Evolutionary conservation across 2,797 vertebrate genomes (phyloP).

Genomic region (Pyrocephalus nanus): DNA sequence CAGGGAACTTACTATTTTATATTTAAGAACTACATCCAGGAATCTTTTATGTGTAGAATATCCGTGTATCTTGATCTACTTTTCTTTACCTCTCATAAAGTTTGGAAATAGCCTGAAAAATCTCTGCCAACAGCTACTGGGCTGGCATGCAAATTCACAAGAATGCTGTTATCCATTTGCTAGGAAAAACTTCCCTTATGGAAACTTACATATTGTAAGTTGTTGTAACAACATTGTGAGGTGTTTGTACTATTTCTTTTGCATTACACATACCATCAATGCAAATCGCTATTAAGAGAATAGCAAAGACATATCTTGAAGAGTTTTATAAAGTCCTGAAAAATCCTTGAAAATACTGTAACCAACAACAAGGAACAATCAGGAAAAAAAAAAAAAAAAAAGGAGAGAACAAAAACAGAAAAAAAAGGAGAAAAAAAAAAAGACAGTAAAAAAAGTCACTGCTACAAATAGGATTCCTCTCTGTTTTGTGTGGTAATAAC

Average conservation of each 20-base stretch:
- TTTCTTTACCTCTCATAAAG: neutral
- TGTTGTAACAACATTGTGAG: neutral
- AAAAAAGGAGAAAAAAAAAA: neutral
- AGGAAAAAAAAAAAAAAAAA: too few species aligned
- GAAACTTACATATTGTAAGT: neutral
- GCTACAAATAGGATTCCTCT: neutral
- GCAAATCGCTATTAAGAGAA: neutral
- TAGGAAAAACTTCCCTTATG: neutral
- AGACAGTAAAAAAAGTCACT: neutral
- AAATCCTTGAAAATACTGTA: neutral
- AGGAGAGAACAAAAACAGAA: too few species aligned
- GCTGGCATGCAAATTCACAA: neutral
- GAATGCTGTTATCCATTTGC: neutral
- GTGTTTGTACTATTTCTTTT: neutral
- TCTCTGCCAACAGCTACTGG: neutral
- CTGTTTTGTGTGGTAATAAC: neutral
- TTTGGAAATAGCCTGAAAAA: neutral
- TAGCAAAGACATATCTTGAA: neutral
- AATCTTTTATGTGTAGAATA: neutral
- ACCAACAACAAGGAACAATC: neutral
- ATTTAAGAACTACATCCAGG: neutral
- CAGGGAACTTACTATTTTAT: neutral
- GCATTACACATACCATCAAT: neutral
- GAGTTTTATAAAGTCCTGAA: neutral
- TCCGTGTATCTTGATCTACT: neutral